phyloP scores from a whole-genome alignment of 2,113 vertebrate species.

The Arothron firmamentum region DNA sequence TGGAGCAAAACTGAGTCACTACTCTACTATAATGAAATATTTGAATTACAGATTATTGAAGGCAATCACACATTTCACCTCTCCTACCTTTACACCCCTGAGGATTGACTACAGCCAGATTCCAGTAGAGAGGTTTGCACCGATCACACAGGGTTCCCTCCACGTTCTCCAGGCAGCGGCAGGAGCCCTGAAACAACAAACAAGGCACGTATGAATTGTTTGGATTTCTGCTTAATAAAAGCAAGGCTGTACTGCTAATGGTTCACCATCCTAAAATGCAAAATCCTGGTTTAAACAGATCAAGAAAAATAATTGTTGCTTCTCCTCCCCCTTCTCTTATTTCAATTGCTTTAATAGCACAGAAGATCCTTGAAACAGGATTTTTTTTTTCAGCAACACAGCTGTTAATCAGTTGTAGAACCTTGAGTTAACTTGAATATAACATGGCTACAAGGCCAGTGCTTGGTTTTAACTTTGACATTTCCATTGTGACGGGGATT shows the following conservation, averaged over 20 bases:
- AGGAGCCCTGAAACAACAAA: constrained; percentile 76
- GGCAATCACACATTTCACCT: background rate
- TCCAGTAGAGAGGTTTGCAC: constrained; percentile 91
- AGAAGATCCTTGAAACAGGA: background rate
- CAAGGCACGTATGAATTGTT: background rate
- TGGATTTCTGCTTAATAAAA: background rate
- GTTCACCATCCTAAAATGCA: no score
- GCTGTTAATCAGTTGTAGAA: constrained; percentile 14
- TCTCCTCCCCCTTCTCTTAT: constrained; percentile 49
- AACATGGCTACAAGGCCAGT: constrained; percentile 14
- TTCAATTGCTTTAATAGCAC: constrained; percentile 30
- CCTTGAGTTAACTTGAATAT: constrained; percentile 5
- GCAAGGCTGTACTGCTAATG: background rate
- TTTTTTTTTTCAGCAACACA: constrained; percentile 3
- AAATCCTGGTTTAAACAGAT: background rate
- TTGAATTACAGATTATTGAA: background rate
- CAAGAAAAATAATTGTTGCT: constrained; percentile 12
- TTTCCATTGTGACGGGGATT: constrained; percentile 11
- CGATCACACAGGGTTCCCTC: constrained; percentile 79
- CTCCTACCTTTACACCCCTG: constrained; percentile 81
- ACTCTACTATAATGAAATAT: no score
- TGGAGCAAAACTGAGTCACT: constrained; percentile 24
- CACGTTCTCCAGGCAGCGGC: constrained; percentile 79
- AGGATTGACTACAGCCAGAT: constrained; percentile 78
- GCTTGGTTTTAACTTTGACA: constrained; percentile 6